A percentile compares a stretch with the other conserved stretches of the same genome.
Conservation (phyloP, 2,888 invertebrate genomes). For the Seira musarum region DNA sequence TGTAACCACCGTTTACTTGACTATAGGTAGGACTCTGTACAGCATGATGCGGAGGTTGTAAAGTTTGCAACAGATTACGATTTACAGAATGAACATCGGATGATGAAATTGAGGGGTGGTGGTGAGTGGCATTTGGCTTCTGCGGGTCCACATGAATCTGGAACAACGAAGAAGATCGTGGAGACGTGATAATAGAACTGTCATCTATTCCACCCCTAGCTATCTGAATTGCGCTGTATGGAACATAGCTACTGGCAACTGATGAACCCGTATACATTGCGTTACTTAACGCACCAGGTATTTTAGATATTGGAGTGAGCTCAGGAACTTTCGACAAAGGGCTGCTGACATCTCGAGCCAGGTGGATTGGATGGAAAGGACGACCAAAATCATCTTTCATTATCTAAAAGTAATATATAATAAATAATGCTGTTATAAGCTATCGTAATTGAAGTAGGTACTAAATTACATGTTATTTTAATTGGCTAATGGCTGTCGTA, state of each 20-base stretch:
- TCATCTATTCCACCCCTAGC: constrained; percentile 28
- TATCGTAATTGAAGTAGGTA: no score
- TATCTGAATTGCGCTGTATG: constrained; percentile 33
- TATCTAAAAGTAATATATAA: constrained; percentile 40
- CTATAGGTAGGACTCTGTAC: constrained; percentile 36
- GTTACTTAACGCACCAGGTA: constrained; percentile 50
- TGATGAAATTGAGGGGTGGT: no score
- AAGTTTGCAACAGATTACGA: background rate
- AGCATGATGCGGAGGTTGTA: constrained; percentile 29
- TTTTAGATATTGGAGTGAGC: constrained; percentile 62
- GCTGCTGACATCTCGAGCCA: constrained; percentile 56
- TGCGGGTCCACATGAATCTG: constrained; percentile 40
- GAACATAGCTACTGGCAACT: constrained; percentile 45
- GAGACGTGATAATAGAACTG: constrained; percentile 19
- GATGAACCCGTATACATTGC: constrained; percentile 60
- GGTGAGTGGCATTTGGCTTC: background rate
- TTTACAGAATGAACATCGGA: background rate
- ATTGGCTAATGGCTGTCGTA: no score
- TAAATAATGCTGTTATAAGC: background rate
- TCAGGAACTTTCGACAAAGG: constrained; percentile 54
- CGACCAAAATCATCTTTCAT: constrained; percentile 67
- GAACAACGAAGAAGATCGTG: constrained; percentile 43
- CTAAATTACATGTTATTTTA: no score
- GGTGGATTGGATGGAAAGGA: constrained; percentile 63
- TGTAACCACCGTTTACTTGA: constrained; percentile 30